Evolutionary conservation across 2,888 invertebrate species (phyloP), one percentile per base, ranked within the genome.

Genomic region (Zygaena filipendulae): DNA sequence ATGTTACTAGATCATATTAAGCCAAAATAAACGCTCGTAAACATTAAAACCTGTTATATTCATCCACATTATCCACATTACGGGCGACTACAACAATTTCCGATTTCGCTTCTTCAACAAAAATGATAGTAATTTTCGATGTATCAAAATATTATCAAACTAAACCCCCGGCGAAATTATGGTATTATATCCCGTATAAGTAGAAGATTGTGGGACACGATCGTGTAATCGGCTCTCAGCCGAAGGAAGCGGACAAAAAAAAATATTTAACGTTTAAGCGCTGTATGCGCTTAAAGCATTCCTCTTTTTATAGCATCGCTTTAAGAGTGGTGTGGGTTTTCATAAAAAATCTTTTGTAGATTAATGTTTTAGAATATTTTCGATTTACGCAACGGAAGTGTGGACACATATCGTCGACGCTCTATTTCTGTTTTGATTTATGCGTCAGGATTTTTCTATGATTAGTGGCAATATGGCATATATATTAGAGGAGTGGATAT

Each of bases 381-480:
- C 40, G 50, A 55, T 54, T 66, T 66, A 66, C 53, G 61, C n/a
- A 66, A 55, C 71, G 74, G 72, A 72, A 63, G 52, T 59, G 49
- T 48, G 40, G 36, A 43, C 40, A 49, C 49, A 51, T 50, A 45
- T 47, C 52, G 60, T 54, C 57, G 43, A 21, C 49, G 49, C 52
- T 70, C 71, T 74, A 74, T 74, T 74, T 74, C 57, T 52, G 70
- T 56, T 53, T 62, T 74, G 71, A 74, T 74, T 71, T 71, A 72
- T 68, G 59, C 42, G 48, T 43, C 44, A 47, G 53, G 55, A 59
- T 62, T 59, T 53, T 50, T 33, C 45, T 52, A 43, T 49, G 57
- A 56, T 58, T 56, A 50, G 53, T 57, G 60, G 61, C 61, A 60
- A 61, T 58, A 61, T 61, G 63, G 59, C 59, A 53, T 63, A 66